These are phyloP conservation scores for Spea bombifrons DNA, from an alignment of 2,113 vertebrate genomes.

Conservation along the genomic window DNA sequence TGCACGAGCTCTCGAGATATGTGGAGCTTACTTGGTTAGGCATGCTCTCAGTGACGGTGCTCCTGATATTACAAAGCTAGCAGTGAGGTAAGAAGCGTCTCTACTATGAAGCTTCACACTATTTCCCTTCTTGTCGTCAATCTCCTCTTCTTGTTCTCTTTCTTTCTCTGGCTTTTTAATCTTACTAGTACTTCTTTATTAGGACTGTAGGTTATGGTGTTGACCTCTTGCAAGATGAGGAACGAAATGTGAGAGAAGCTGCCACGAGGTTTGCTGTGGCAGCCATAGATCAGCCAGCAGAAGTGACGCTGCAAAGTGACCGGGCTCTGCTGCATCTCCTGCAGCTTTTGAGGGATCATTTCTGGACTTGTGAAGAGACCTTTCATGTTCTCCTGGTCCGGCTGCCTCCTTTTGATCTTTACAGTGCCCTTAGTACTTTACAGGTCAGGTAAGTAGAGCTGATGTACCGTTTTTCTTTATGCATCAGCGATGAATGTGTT, in stretches of 20 bases:
- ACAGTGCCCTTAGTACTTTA: constrained; percentile 58
- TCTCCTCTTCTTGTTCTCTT: background rate
- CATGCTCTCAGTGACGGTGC: background rate
- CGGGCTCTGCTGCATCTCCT: constrained; percentile 68
- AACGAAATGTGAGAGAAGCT: constrained; percentile 67
- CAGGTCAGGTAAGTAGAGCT: constrained; percentile 44
- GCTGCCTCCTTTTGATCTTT: constrained; percentile 67
- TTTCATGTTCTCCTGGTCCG: constrained; percentile 68
- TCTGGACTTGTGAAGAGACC: constrained; percentile 59
- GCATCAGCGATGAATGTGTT: no score
- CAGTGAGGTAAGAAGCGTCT: constrained; percentile 65
- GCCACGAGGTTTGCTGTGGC: constrained; percentile 67
- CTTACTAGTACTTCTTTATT: background rate
- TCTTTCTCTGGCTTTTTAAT: background rate
- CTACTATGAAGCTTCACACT: background rate
- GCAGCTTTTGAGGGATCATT: constrained; percentile 66
- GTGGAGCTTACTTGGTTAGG: constrained; percentile 57
- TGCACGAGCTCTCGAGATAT: constrained; percentile 63
- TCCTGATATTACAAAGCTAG: constrained; percentile 18
- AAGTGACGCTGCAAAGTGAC: constrained; percentile 64
- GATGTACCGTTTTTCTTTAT: no score
- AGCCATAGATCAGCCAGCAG: background rate
- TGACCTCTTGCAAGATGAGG: constrained; percentile 81
- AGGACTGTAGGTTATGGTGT: constrained; percentile 66
- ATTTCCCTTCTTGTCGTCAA: background rate